Conservation (phyloP, 2,888 invertebrate species). For the Eustalomyia histrio region DNA sequence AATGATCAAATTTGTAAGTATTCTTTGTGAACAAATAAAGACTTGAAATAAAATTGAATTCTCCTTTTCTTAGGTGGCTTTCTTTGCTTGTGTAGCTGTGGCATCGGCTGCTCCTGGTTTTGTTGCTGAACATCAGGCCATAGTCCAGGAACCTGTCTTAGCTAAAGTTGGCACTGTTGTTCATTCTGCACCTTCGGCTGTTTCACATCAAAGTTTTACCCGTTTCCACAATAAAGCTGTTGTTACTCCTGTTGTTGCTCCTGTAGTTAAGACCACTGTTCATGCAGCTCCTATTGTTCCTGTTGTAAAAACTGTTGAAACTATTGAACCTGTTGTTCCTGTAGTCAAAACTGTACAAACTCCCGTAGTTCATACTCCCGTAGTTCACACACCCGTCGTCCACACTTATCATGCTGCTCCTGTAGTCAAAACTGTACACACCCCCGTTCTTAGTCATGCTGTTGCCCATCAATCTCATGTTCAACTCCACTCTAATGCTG, state of each 20-base stretch:
- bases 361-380: constrained; percentile 38
- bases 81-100: constrained; percentile 38
- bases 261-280: constrained; percentile 67
- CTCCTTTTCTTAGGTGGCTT: constrained; percentile 51
- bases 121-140: constrained; percentile 69
- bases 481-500: background rate
- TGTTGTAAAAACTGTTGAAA: too few relatives aligned
- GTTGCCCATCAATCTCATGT: constrained; percentile 30
- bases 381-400: constrained; percentile 23
- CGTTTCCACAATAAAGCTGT: constrained; percentile 34
- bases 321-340: too few relatives aligned
- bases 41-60: background rate
- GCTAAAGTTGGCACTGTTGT: constrained; percentile 75
- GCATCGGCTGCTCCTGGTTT: constrained; percentile 70
- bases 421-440: constrained; percentile 5
- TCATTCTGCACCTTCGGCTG: constrained; percentile 78
- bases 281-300: constrained; percentile 71
- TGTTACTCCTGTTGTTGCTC: constrained; percentile 7
- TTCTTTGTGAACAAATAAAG: background rate
- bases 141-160: constrained; percentile 74
- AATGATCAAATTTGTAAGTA: constrained; percentile 59
- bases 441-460: constrained; percentile 5
- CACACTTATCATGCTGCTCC: constrained; percentile 45
- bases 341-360: constrained; percentile 31
- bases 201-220: constrained; percentile 81